phyloP scores from a whole-genome alignment of 2,888 invertebrate genomes.

The Ethmia dodecea region DNA sequence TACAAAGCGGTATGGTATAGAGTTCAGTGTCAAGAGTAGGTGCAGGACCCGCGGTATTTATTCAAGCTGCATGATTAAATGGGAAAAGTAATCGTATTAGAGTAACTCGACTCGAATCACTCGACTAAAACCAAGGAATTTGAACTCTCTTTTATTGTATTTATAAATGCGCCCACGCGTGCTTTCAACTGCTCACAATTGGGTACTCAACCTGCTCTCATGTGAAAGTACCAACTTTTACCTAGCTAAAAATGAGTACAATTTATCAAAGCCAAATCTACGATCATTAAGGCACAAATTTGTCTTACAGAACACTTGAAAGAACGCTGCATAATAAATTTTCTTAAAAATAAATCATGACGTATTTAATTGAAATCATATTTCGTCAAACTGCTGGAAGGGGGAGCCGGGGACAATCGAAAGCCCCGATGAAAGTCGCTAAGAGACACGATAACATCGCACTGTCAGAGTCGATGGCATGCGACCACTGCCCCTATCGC shows the following conservation, averaged over 20 bases:
- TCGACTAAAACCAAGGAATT: slow-evolving; percentile 30
- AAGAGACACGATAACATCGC: slow-evolving; percentile 69
- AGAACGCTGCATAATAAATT: slow-evolving; percentile 35
- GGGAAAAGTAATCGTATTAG: no score
- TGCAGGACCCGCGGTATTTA: no score
- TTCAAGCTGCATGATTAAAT: no score
- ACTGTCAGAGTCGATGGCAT: slow-evolving; percentile 53
- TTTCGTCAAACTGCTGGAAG: slow-evolving; percentile 48
- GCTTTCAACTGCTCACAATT: slow-evolving; percentile 29
- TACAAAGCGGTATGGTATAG: no score
- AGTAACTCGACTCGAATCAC: slow-evolving; percentile 36
- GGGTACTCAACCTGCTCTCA: slow-evolving; percentile 15
- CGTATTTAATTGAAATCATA: slow-evolving; percentile 60
- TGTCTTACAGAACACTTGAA: slow-evolving; percentile 34
- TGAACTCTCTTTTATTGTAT: no score
- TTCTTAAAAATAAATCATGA: slow-evolving; percentile 59
- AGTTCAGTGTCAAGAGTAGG: no score
- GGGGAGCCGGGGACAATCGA: slow-evolving; percentile 51
- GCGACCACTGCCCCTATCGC: slow-evolving; percentile 74
- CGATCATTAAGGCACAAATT: slow-evolving; percentile 36
- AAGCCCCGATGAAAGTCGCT: slow-evolving; percentile 71
- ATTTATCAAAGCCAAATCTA: slow-evolving; percentile 32
- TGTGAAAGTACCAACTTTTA: slow-evolving; percentile 21
- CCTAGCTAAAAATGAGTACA: slow-evolving; percentile 16
- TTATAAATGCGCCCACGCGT: slow-evolving; percentile 19